Base-by-base conservation (phyloP, 2,888 invertebrate genomes). In the Exephanes ischioxanthus region DNA sequence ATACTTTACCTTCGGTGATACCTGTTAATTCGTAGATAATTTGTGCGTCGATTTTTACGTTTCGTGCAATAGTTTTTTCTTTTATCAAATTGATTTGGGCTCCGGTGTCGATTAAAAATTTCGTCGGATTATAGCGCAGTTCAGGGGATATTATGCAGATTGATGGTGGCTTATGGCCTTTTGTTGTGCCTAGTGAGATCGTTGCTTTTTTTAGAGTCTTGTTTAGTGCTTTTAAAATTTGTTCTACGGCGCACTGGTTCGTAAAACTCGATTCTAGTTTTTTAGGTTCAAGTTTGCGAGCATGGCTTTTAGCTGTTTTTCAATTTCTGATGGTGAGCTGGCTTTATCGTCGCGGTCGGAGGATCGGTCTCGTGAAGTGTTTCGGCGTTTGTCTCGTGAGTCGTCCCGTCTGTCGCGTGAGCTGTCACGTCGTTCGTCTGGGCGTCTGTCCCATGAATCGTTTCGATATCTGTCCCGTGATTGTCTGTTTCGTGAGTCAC, bases 31-130 rank as follows among this genome's bases (percentile, higher is more conserved):
- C 58, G 41, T 41, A 26, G 9, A 61, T 41, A 0, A 9, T 61
- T 19, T n/a, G 48, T 37, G 16, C n/a, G 16, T 72, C 72, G 1
- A 72, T 72, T 41, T 37, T 51, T n/a, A 41, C 72, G 3, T 53
- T 41, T 0, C 14, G 1, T 26, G 33, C 19, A 0, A 72, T 30
- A 1, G 55, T 11, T 11, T 41, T 51, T 33, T 37, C 33, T 72
- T 63, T 72, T 53, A 72, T 53, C 37, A 55, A 37, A 41, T 58
- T 72, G 0, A 53, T 72, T 45, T 76, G 30, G 0, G 76, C 76
- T 41, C 63, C 76, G 1, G 76, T 76, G 48, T n/a, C n/a, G n/a
- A 76, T 33, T 26, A 76, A 30, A 16, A 76, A 76, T 53, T 33
- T 53, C 14, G 67, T 9, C 4, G n/a, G 19, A 0, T 45, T 67